Evolutionary conservation across 1,140 invertebrate genomes (phyloP).

Genomic region (Drosophila orosa): DNA sequence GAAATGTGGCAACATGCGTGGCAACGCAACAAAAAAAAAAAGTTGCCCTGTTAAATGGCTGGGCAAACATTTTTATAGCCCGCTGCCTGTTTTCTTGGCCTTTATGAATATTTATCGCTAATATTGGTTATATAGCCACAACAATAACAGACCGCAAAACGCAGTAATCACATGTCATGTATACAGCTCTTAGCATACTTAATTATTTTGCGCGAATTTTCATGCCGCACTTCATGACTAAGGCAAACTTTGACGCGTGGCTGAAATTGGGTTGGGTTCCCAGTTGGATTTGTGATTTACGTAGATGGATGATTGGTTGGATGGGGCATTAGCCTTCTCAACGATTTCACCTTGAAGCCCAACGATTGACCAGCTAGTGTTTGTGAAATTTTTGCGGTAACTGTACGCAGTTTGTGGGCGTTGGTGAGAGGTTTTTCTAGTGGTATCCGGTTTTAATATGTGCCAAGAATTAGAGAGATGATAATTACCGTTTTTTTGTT

Average conservation of each 20-base stretch:
- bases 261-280: slow-evolving; percentile 40
- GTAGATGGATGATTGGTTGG: neutral
- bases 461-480: neutral
- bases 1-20: slow-evolving; percentile 63
- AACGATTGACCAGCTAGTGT: slow-evolving; percentile 5
- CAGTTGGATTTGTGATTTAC: neutral
- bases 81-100: slow-evolving; percentile 57
- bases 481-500: neutral
- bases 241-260: slow-evolving; percentile 72
- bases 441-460: neutral
- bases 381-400: slow-evolving; percentile 29
- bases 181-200: slow-evolving; percentile 33
- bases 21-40: slow-evolving; percentile 19
- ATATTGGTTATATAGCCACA: slow-evolving; percentile 58
- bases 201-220: slow-evolving; percentile 62
- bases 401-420: slow-evolving; percentile 38
- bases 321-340: slow-evolving; percentile 49
- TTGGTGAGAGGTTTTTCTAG: neutral
- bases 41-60: slow-evolving; percentile 61
- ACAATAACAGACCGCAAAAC: slow-evolving; percentile 45
- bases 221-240: slow-evolving; percentile 29
- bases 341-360: slow-evolving; percentile 51
- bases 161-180: slow-evolving; percentile 56
- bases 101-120: slow-evolving; percentile 71
- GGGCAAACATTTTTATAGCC: slow-evolving; percentile 60